These are phyloP conservation scores for Diabrotica undecimpunctata DNA, from an alignment of 1,140 invertebrate species.

Conservation along the genomic window DNA sequence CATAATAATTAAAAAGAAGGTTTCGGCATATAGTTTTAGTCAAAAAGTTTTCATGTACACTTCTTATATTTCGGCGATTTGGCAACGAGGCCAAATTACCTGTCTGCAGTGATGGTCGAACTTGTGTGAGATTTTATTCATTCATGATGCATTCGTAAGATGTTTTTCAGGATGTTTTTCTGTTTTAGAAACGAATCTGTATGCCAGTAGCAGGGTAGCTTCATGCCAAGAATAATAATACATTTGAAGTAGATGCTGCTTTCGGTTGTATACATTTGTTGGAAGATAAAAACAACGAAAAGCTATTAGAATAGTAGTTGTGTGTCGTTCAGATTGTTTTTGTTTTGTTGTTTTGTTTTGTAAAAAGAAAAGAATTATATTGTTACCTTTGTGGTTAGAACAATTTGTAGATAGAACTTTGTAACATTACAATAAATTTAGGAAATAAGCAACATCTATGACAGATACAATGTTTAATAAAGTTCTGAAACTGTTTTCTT, in stretches of 20 bases:
- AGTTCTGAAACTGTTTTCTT: too few relatives aligned
- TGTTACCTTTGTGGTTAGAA: too few relatives aligned
- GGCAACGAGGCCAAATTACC: neutral
- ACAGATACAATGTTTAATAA: too few relatives aligned
- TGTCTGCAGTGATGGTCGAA: neutral
- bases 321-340: too few relatives aligned
- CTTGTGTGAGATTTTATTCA: neutral
- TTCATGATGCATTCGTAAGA: neutral
- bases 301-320: too few relatives aligned
- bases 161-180: constrained; percentile 1
- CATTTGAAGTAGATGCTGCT: neutral
- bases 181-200: neutral
- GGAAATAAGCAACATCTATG: too few relatives aligned
- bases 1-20: too few relatives aligned
- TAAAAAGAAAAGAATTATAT: too few relatives aligned
- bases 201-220: neutral
- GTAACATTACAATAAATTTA: too few relatives aligned
- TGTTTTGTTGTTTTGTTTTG: too few relatives aligned
- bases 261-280: neutral
- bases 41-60: neutral
- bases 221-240: constrained; percentile 2
- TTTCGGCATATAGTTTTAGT: neutral
- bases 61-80: neutral
- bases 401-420: too few relatives aligned
- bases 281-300: neutral